Evolutionary conservation across 1,140 invertebrate genomes (phyloP).

Genomic region (Amyelois transitella): DNA sequence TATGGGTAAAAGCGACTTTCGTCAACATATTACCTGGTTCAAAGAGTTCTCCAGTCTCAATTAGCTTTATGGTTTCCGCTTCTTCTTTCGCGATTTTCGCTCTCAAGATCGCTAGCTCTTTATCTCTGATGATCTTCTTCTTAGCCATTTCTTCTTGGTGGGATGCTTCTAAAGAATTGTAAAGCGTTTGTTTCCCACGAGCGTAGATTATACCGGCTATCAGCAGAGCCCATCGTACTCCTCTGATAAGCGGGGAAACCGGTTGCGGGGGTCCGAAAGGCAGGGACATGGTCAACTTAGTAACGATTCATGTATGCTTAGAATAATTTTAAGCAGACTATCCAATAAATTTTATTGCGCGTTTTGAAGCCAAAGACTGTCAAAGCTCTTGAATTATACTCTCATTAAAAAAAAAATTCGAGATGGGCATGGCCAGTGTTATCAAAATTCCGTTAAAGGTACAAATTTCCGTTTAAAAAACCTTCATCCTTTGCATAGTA

Average conservation of each 20-base stretch:
- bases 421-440: too few species aligned
- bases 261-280: constrained; percentile 48
- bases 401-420: too few species aligned
- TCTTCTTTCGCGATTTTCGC: constrained; percentile 48
- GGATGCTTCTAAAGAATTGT: constrained; percentile 31
- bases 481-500: too few species aligned
- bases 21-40: constrained; percentile 7
- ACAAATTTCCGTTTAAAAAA: too few species aligned
- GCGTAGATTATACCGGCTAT: constrained; percentile 56
- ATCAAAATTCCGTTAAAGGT: too few species aligned
- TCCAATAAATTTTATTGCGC: too few species aligned
- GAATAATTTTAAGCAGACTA: too few species aligned
- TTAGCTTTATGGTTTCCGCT: constrained; percentile 26
- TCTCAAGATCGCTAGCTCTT: constrained; percentile 39
- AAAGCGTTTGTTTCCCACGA: constrained; percentile 36
- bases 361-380: too few species aligned
- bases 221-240: constrained; percentile 43
- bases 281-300: constrained; percentile 27
- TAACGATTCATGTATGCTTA: neutral
- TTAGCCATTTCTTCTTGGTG: constrained; percentile 42
- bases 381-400: too few species aligned
- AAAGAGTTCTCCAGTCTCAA: constrained; percentile 48
- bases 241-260: constrained; percentile 59
- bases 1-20: neutral
- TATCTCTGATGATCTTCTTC: constrained; percentile 48